Evolutionary conservation across 2,797 vertebrate species (phyloP).

Genomic region (Remorina albescens): DNA sequence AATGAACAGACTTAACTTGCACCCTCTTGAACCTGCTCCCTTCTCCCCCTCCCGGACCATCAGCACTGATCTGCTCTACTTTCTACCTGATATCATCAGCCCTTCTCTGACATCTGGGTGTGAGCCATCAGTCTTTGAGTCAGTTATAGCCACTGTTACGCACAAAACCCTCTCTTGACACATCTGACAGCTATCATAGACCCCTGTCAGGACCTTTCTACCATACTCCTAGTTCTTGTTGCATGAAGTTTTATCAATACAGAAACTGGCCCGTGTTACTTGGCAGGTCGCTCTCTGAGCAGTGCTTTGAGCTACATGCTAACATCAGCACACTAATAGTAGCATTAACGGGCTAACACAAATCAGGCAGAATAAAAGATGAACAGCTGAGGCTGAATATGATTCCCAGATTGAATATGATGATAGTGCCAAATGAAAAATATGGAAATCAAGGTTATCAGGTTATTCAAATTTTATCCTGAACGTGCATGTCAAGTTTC

Average conservation of each 20-base stretch:
- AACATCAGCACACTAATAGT: background rate
- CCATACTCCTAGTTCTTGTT: background rate
- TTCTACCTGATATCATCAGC: conserved; percentile 53
- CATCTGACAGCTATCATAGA: conserved; percentile 25
- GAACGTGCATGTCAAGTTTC: background rate
- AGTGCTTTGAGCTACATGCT: background rate
- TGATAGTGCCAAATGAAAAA: background rate
- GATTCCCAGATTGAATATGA: background rate
- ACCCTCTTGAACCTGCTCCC: conserved; percentile 29
- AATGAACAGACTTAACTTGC: conserved; percentile 57
- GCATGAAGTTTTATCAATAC: background rate
- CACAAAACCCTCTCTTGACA: conserved; percentile 40
- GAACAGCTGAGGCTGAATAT: background rate
- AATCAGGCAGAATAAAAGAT: background rate
- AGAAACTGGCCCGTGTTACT: background rate
- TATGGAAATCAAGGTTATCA: background rate
- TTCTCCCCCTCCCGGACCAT: conserved; percentile 14
- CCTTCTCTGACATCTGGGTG: conserved; percentile 58
- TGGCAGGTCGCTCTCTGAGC: background rate
- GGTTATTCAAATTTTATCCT: background rate
- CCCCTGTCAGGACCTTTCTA: no score
- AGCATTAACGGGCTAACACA: background rate
- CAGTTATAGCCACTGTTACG: conserved; percentile 25
- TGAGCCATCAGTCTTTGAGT: conserved; percentile 60
- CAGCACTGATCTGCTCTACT: conserved; percentile 46